Percentiles rank a stretch among this genome's conserved stretches.
Evolutionary conservation across 1,140 invertebrate species (phyloP).

Genomic region (Forficula auricularia): DNA sequence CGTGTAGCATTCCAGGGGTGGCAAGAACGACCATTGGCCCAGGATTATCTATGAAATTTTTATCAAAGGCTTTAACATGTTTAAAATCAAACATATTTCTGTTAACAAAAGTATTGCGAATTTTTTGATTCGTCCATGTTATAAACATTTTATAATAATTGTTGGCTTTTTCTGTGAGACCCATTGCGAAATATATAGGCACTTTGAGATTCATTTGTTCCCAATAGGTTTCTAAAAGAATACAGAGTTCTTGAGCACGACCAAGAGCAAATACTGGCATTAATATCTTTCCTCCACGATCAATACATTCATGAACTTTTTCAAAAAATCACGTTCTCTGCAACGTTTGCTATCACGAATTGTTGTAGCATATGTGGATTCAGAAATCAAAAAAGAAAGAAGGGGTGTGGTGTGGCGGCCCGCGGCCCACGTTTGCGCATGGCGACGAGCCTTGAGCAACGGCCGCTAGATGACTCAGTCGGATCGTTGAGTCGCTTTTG

Average conservation of each 20-base stretch:
- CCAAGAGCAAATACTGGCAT: constrained; percentile 99
- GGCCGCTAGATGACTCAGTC: no score
- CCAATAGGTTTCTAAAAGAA: constrained; percentile 95
- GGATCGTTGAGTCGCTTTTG: no score
- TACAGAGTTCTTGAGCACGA: constrained; percentile 95
- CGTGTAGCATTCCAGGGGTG: constrained; percentile 98
- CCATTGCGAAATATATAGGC: constrained; percentile 96
- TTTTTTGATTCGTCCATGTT: constrained; percentile 99
- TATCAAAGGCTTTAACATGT: constrained; percentile 96
- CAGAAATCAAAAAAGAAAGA: constrained; percentile 89
- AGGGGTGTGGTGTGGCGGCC: no score
- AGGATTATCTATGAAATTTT: constrained; percentile 88
- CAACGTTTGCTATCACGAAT: constrained; percentile 97
- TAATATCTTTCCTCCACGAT: constrained; percentile 80
- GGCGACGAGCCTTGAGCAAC: no score
- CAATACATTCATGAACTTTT: constrained; percentile 92
- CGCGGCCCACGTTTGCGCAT: no score
- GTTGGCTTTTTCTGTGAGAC: constrained; percentile 94
- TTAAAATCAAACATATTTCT: constrained; percentile 99
- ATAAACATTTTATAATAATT: constrained; percentile 99
- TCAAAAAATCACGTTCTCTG: constrained; percentile 90
- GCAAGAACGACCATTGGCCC: constrained; percentile 99
- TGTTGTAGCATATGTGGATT: constrained; percentile 98
- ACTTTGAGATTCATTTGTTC: constrained; percentile 93
- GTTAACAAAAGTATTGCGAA: constrained; percentile 96